Percentiles rank a stretch among this genome's conserved stretches.
phyloP scores from a whole-genome alignment of 1,140 invertebrate genomes.

The Chironomus tepperi region DNA sequence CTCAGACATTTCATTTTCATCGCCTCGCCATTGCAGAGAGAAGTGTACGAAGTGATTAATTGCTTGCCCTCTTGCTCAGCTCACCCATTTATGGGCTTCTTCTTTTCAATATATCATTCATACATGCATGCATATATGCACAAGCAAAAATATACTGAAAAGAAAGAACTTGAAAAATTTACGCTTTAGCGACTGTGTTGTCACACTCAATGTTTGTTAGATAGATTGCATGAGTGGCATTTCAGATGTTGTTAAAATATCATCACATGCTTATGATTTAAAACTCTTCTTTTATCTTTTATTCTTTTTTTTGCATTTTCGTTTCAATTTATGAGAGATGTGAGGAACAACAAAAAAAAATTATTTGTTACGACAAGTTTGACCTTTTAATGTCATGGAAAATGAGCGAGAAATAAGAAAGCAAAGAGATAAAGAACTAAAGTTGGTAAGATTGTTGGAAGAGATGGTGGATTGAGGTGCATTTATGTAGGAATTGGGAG shows the following conservation, averaged over 20 bases:
- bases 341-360: not conserved
- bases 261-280: slow-evolving; percentile 21
- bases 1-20: not conserved
- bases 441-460: no score
- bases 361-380: slow-evolving; percentile 14
- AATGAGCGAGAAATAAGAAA: no score
- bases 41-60: slow-evolving; percentile 3
- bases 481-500: no score
- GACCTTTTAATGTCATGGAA: slow-evolving; percentile 1
- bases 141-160: not conserved
- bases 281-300: not conserved
- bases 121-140: not conserved
- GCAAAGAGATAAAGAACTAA: no score
- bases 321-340: no score
- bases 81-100: not conserved
- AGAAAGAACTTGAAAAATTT: not conserved
- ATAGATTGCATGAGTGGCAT: slow-evolving; percentile 21
- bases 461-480: no score
- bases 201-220: slow-evolving; percentile 16
- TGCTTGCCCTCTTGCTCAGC: not conserved
- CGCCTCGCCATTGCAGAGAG: no score
- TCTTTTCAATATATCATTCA: not conserved
- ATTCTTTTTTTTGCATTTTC: not conserved
- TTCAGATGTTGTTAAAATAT: slow-evolving; percentile 24
- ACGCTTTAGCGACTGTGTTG: slow-evolving; percentile 23